phyloP scores from a whole-genome alignment of 2,888 invertebrate genomes.

The Hirtodrosophila alboralis region DNA sequence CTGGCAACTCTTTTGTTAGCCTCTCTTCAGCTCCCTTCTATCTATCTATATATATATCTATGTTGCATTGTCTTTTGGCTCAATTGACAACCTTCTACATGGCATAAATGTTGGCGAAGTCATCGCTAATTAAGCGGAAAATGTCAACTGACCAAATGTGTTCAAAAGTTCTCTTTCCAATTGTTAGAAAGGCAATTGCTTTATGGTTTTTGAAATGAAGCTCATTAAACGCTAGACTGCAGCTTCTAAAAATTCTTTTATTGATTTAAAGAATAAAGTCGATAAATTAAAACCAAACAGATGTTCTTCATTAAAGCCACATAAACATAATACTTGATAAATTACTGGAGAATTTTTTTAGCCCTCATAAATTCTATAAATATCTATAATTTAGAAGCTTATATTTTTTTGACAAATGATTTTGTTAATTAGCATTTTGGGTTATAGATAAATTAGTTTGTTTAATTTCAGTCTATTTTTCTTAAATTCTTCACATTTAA shows the following conservation, averaged over 20 bases:
- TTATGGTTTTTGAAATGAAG: slow-evolving; percentile 27
- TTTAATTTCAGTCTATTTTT: too few relatives aligned
- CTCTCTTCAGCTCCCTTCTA: background rate
- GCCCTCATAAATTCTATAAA: too few relatives aligned
- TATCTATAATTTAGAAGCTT: too few relatives aligned
- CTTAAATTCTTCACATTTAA: too few relatives aligned
- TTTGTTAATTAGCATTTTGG: too few relatives aligned
- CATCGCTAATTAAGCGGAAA: slow-evolving; percentile 62
- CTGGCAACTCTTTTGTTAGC: slow-evolving; percentile 1
- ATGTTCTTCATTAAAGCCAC: too few relatives aligned
- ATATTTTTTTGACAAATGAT: too few relatives aligned
- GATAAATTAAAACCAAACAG: too few relatives aligned
- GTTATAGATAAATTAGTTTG: too few relatives aligned
- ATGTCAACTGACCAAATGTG: slow-evolving; percentile 29
- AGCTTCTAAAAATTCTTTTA: background rate
- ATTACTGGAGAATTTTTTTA: too few relatives aligned
- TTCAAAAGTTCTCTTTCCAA: slow-evolving; percentile 20
- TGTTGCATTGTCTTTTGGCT: slow-evolving; percentile 42
- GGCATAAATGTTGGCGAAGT: slow-evolving; percentile 36
- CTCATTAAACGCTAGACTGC: slow-evolving; percentile 44
- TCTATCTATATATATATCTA: background rate
- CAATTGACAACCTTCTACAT: slow-evolving; percentile 19
- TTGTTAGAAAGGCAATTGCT: slow-evolving; percentile 34
- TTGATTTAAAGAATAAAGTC: too few relatives aligned
- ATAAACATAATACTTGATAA: too few relatives aligned